A percentile compares a stretch with the other conserved stretches of the same genome.
phyloP scores from a whole-genome alignment of 2,888 invertebrate genomes.

The Patella depressa region DNA sequence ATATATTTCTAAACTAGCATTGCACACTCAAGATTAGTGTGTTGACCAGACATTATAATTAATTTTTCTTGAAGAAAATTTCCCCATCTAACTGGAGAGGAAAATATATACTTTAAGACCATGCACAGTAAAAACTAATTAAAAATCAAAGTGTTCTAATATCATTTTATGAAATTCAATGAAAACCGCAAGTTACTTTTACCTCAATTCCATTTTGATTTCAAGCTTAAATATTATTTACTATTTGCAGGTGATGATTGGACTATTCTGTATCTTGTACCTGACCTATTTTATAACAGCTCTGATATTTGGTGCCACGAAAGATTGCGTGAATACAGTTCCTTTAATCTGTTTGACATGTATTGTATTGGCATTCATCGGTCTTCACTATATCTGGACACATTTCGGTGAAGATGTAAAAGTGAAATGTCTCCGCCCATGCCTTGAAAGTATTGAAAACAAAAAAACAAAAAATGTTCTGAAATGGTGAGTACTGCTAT shows the following conservation, averaged over 20 bases:
- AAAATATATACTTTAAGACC: no score
- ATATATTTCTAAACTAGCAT: no score
- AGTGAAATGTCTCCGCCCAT: slow-evolving; percentile 20
- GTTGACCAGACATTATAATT: no score
- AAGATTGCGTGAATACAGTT: slow-evolving; percentile 37
- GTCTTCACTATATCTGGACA: slow-evolving; percentile 34
- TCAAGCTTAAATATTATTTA: slow-evolving; percentile 6
- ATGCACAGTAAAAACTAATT: no score
- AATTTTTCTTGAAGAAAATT: no score
- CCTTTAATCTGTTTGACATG: slow-evolving; percentile 49
- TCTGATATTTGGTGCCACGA: slow-evolving; percentile 34
- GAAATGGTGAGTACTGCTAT: slow-evolving; percentile 41
- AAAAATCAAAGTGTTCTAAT: no score
- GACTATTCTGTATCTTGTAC: slow-evolving; percentile 31
- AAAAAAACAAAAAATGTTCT: slow-evolving; percentile 15
- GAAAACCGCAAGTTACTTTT: no score
- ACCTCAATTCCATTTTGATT: background rate
- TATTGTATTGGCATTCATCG: slow-evolving; percentile 30
- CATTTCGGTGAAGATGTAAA: slow-evolving; percentile 36
- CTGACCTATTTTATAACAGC: slow-evolving; percentile 48
- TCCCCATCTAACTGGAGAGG: no score
- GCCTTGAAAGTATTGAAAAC: slow-evolving; percentile 21
- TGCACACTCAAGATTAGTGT: no score
- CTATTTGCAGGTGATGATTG: slow-evolving; percentile 38
- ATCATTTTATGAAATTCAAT: no score